Base-by-base conservation (phyloP, 2,888 invertebrate genomes). In the Galerucella pusilla region DNA sequence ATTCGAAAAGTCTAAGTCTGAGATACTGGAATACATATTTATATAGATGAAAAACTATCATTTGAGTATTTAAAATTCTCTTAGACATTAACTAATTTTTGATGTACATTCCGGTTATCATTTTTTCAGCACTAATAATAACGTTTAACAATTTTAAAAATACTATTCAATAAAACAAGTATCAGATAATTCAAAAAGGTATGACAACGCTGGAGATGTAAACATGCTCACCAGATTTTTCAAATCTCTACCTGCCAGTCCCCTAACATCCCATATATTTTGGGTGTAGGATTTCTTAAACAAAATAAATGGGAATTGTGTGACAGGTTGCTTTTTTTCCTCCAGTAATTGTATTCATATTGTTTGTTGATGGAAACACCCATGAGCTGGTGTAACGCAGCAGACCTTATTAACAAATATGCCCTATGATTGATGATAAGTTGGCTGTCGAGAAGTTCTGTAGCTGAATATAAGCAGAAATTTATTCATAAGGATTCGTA, bases 201-300 rank as follows among this genome's bases (percentile, higher is more conserved):
- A 45, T 67, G 75, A 59, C 75, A 75, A 75, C 75, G 45, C 67
- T 16, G 49, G 12, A 16, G 42, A 16, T 42, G 4, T 63, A 67
- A 61, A 74, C 45, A 71, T 68, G 57, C 65, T 65, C 71, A 75
- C 63, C 71, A 74, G 67, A 71, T 71, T 75, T 74, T 71, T 66
- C 46, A 66, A 71, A 59, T 68, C 52, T 75, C 49, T 75, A 75
- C 75, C 75, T 75, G 75, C 75, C 68, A 63, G 68, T 71, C 65
- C 75, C 75, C 71, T 63, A 71, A 75, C 74, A 74, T 74, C 74
- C 74, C 60, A 66, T 66, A 60, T 71, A 65, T 74, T 64, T 67
- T 60, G 57, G 54, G 75, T 75, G 60, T 75, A 67, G 75, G 73
- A 70, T 75, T 75, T 75, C 75, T 63, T 73, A 46, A 72, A 70